Conservation (phyloP, 2,113 vertebrate species). For the Cyrtonyx montezumae region DNA sequence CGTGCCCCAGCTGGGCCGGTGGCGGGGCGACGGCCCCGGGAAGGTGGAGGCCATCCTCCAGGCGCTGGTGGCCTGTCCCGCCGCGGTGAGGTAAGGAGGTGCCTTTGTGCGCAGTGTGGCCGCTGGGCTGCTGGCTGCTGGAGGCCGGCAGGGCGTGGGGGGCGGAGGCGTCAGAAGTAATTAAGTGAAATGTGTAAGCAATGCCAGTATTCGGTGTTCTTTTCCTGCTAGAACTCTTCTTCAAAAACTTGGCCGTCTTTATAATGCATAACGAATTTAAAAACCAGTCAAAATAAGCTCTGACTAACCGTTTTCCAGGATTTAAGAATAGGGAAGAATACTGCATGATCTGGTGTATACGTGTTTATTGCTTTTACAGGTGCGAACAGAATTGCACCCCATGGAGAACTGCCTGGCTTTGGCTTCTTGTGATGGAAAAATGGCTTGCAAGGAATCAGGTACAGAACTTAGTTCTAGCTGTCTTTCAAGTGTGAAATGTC, state of each 20-base stretch:
- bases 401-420: constrained; percentile 90
- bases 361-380: constrained; percentile 52
- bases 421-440: constrained; percentile 90
- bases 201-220: background rate
- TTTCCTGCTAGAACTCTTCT: background rate
- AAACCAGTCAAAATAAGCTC: background rate
- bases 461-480: background rate
- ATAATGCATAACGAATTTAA: background rate
- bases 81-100: too few species aligned
- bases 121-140: too few species aligned
- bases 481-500: background rate
- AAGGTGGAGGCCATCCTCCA: constrained; percentile 48
- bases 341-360: background rate
- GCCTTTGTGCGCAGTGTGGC: too few species aligned
- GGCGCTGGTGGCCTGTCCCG: too few species aligned
- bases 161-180: background rate
- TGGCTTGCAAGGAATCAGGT: constrained; percentile 85
- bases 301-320: background rate
- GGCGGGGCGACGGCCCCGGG: constrained; percentile 68
- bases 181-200: background rate
- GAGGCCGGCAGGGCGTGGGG: too few species aligned
- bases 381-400: constrained; percentile 83
- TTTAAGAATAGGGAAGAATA: background rate
- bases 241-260: background rate
- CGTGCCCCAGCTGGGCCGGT: constrained; percentile 83